Percentiles rank a stretch among this genome's conserved stretches.
phyloP scores from a whole-genome alignment of 2,113 vertebrate species.

The Panthera uncia region DNA sequence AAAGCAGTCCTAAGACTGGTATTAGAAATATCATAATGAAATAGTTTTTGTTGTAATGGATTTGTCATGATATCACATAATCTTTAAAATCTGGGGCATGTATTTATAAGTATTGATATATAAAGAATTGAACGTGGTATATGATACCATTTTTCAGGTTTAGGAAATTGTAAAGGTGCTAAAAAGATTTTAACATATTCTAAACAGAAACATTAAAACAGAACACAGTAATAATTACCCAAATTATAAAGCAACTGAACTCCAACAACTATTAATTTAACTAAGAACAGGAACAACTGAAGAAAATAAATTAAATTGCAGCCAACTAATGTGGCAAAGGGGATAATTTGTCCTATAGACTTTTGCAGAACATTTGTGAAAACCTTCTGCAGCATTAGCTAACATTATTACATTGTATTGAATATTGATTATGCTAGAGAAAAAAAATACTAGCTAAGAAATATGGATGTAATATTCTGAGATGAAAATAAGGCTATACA shows the following conservation, averaged over 20 bases:
- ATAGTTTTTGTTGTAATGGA: not conserved
- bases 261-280: conserved; percentile 75
- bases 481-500: conserved; percentile 71
- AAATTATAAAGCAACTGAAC: conserved; percentile 63
- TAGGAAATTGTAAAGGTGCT: not conserved
- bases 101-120: not conserved
- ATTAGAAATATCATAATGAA: not conserved
- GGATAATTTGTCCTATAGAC: conserved; percentile 71
- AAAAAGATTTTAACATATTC: conserved; percentile 42
- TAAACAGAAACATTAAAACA: not conserved
- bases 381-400: conserved; percentile 65
- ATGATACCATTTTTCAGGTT: not conserved
- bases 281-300: conserved; percentile 69
- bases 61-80: not conserved
- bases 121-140: not conserved
- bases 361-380: conserved; percentile 78
- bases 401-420: conserved; percentile 68
- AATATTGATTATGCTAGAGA: conserved; percentile 78
- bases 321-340: conserved; percentile 72
- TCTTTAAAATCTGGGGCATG: not conserved
- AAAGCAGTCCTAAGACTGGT: not conserved
- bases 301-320: conserved; percentile 78
- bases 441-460: conserved; percentile 73
- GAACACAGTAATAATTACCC: conserved; percentile 54
- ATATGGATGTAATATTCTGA: conserved; percentile 68